Evolutionary conservation across 2,113 vertebrate genomes (phyloP).

Genomic region (Gymnogyps californianus): DNA sequence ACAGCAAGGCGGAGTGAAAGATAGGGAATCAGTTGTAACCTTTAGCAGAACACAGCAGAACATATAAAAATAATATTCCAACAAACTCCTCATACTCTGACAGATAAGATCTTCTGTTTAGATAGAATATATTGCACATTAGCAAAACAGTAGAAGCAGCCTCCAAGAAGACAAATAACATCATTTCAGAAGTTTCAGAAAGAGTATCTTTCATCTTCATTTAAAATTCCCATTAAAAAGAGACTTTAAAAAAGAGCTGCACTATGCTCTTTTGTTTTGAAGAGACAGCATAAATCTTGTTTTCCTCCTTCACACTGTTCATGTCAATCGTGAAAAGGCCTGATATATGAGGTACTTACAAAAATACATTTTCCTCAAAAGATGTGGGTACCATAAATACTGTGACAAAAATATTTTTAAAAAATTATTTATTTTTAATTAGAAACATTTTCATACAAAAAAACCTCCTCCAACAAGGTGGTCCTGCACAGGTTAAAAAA

Average conservation of each 20-base stretch:
- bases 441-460: neutral
- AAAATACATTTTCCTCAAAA: neutral
- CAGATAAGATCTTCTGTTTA: neutral
- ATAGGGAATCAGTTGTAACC: neutral
- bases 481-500: neutral
- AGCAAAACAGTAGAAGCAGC: neutral
- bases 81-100: neutral
- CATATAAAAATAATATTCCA: neutral
- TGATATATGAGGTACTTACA: neutral
- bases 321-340: neutral
- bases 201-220: neutral
- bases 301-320: neutral
- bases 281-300: slow-evolving; percentile 12
- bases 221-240: slow-evolving; percentile 23
- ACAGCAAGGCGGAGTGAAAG: neutral
- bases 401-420: neutral
- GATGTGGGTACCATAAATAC: neutral
- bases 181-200: slow-evolving; percentile 26
- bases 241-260: neutral
- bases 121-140: slow-evolving; percentile 1
- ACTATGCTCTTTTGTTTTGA: slow-evolving; percentile 12
- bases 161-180: neutral
- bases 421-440: neutral
- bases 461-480: neutral
- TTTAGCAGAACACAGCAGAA: slow-evolving; percentile 2